Percentiles rank a stretch among this genome's conserved stretches.
phyloP scores from a whole-genome alignment of 2,113 vertebrate genomes.

The Bolborhynchus lineola region DNA sequence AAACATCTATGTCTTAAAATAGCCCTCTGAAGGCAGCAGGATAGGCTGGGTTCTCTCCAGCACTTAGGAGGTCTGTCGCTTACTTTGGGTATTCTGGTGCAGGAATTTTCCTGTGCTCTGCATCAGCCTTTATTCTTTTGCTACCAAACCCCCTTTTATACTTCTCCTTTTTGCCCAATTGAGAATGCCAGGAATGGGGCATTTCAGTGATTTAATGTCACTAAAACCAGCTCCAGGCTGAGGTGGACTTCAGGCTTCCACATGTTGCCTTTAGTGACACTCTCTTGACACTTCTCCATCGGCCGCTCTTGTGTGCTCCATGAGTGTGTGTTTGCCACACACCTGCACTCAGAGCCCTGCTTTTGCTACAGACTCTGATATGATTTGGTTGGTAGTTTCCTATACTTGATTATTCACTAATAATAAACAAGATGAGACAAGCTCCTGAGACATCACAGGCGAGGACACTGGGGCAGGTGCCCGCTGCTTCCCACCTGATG shows the following conservation, averaged over 20 bases:
- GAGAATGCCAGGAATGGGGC: neutral
- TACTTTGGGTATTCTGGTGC: neutral
- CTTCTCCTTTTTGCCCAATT: neutral
- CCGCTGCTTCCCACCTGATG: neutral
- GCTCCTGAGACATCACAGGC: rapidly evolving
- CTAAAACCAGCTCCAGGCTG: neutral
- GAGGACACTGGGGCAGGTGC: neutral
- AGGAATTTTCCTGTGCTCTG: neutral
- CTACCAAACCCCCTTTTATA: neutral
- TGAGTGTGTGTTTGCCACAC: neutral
- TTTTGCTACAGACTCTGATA: neutral
- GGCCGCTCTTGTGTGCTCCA: neutral
- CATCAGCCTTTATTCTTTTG: neutral
- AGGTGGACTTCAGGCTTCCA: neutral
- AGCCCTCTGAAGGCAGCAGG: neutral
- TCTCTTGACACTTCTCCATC: neutral
- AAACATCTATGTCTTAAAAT: neutral
- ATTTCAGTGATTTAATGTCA: neutral
- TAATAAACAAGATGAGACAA: neutral
- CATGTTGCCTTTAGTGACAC: neutral
- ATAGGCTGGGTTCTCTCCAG: neutral
- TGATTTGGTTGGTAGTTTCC: neutral
- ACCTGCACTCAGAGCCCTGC: neutral
- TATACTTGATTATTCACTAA: neutral
- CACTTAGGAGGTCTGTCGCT: neutral